Conservation (phyloP, 2,113 vertebrate genomes). For the Pseudorectes ferrugineus region DNA sequence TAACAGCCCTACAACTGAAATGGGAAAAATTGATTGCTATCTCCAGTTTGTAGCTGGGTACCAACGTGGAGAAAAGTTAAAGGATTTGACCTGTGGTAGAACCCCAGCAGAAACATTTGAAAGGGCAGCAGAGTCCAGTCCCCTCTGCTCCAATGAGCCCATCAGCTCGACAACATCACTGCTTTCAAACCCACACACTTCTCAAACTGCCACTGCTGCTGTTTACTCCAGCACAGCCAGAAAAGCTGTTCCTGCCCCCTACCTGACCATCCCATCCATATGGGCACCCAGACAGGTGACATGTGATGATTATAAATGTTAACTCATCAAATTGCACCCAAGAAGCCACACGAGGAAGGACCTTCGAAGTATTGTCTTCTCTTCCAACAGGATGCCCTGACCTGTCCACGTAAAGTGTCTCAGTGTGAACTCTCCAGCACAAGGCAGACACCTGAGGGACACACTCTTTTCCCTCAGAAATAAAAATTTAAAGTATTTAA, state of each 20-base stretch:
- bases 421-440: not conserved
- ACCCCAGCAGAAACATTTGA: not conserved
- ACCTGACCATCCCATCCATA: not conserved
- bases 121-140: not conserved
- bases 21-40: not conserved
- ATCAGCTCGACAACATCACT: rapidly evolving
- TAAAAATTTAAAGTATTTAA: not conserved
- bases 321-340: not conserved
- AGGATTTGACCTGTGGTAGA: not conserved
- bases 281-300: not conserved
- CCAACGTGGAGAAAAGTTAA: not conserved
- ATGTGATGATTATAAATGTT: not conserved
- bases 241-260: not conserved
- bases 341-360: not conserved
- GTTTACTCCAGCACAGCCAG: not conserved
- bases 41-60: not conserved
- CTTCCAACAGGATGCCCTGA: not conserved
- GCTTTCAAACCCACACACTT: rapidly evolving
- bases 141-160: not conserved
- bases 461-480: not conserved
- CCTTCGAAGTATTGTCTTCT: not conserved
- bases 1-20: not conserved
- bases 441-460: not conserved
- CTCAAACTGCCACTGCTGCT: not conserved
- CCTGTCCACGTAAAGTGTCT: not conserved